Percentiles rank a stretch among this genome's conserved stretches.
Evolutionary conservation across 2,888 invertebrate species (phyloP).

Genomic region (Halictus ligatus): DNA sequence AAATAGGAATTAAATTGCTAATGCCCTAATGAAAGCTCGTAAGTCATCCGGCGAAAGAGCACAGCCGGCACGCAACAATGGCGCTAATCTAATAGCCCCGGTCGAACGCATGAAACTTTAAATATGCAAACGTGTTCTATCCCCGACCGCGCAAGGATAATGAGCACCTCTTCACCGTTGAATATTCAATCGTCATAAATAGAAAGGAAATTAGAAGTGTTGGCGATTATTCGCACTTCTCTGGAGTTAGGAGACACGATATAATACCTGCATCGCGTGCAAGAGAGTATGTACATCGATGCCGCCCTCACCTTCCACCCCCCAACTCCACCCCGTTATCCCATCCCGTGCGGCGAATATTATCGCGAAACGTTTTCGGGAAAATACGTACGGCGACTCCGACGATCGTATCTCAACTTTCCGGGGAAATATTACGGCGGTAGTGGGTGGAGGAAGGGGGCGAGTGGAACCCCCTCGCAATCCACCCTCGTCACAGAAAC

Average conservation of each 20-base stretch:
- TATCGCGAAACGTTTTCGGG: neutral
- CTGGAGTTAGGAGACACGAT: neutral
- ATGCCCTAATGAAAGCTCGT: neutral
- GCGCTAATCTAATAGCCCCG: constrained; percentile 4
- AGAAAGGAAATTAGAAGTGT: neutral
- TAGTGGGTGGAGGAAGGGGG: neutral
- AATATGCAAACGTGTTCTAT: neutral
- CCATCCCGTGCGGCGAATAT: neutral
- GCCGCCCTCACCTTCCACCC: no score
- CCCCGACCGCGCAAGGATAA: neutral
- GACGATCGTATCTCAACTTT: constrained; percentile 1
- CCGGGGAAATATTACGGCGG: neutral
- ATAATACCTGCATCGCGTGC: neutral
- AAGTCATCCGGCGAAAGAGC: neutral
- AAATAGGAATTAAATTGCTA: neutral
- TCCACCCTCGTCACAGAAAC: constrained; percentile 18
- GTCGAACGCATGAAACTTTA: neutral
- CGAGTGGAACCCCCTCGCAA: neutral
- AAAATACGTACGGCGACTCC: neutral
- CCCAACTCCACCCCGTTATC: neutral
- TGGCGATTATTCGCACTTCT: neutral
- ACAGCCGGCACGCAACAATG: neutral
- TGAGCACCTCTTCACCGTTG: neutral
- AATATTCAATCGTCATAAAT: constrained; percentile 11
- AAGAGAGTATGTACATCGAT: neutral